These are phyloP conservation scores for Acanthaster planci DNA, from an alignment of 35 echinoderm and acorn worm species.

Conservation along the genomic window DNA sequence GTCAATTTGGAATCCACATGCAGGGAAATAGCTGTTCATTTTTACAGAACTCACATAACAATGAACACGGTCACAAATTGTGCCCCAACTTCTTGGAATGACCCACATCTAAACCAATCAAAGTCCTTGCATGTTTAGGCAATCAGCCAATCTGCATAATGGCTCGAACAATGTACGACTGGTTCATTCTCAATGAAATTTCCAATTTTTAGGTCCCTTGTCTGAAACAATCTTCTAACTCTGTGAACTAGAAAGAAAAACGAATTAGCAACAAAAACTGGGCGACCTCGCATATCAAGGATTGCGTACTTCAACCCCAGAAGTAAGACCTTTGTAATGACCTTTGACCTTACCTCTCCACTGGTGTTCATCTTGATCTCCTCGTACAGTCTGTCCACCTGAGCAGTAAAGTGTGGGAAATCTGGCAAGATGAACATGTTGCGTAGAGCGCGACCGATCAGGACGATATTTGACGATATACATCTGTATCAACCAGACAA, in stretches of 20 bases:
- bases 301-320: not conserved
- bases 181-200: not conserved
- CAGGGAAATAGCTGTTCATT: too few relatives aligned
- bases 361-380: conserved; percentile 32
- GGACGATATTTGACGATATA: conserved; percentile 66
- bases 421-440: conserved; percentile 73
- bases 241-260: not conserved
- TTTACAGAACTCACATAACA: too few relatives aligned
- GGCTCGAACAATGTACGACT: too few relatives aligned
- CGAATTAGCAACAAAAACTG: not conserved
- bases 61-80: too few relatives aligned
- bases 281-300: not conserved
- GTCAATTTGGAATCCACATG: too few relatives aligned
- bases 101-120: too few relatives aligned
- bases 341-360: conserved; percentile 50
- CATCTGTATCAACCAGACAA: conserved; percentile 46
- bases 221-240: not conserved
- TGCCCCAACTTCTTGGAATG: too few relatives aligned
- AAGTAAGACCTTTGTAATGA: not conserved
- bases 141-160: too few relatives aligned
- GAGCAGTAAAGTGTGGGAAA: conserved; percentile 46
- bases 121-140: too few relatives aligned
- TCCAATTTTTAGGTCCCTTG: too few relatives aligned
- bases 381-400: conserved; percentile 44
- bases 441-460: conserved; percentile 60